Evolutionary conservation across 30 jellyfish, hydroid and myxozoan species (phyloP), one percentile per base, ranked within the genome.

Genomic region (Euphysa ruthae): DNA sequence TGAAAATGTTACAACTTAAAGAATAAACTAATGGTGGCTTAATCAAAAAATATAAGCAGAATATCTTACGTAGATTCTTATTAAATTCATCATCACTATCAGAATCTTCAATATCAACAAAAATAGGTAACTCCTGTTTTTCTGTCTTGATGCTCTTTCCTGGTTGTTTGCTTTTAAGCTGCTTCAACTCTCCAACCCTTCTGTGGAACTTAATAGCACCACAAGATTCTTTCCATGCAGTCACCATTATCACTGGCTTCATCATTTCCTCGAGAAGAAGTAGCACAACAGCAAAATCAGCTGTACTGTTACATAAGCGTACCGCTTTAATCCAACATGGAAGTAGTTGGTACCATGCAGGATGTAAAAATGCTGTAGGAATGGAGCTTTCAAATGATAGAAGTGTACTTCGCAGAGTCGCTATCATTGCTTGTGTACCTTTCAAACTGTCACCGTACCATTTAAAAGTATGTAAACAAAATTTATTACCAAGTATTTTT

Each of bases 361-460:
- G 97, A 50, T 87, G 97, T 68, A 87, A 49, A 54, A 87, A 87
- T 5, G 97, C 94, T 8, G 97, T 80, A 8, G 97, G 97, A 20
- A 87, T 69, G 8, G 97, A 79, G 71, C 97, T 87, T 51, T 87
- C 97, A 63, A 87, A 87, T 13, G 94, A 70, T 16, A 87, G 38
- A 61, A 87, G 43, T n/a, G 93, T 57, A 38, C 94, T 79, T 31
- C 94, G 75, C 3, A 87, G 82, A 4, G 97, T 86, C 27, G 73
- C 69, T 4, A 60, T 74, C n/a, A 73, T 75, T 14, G 66, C 82
- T 0, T 87, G 73, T 4, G 74, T 52, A 15, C 97, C 97, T 50
- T 73, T 92, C 43, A 61, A 70, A 49, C 91, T 60, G 46, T 79
- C 93, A 7, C 97, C 97, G 35, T 65, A 75, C 97, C 97, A 87